Conservation (phyloP, 2,797 vertebrate genomes). For the Eupleurogrammus muticus region DNA sequence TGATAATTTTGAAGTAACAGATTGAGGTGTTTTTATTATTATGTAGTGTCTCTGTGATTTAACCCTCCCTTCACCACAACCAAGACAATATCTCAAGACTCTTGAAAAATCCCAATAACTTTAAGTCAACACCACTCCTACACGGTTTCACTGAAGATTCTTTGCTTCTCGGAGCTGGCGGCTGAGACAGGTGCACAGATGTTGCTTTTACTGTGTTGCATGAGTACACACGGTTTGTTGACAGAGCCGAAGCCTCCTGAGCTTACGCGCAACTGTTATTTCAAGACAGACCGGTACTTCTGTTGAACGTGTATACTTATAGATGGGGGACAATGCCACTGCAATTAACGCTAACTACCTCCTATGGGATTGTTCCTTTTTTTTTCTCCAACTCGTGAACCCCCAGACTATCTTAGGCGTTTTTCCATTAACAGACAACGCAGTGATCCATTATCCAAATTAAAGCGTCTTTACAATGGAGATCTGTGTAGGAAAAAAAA, state of each 20-base stretch:
- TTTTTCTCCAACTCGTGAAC: conserved; percentile 20
- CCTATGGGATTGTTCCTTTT: conserved; percentile 20
- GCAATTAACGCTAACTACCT: conserved; percentile 41
- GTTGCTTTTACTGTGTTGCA: conserved; percentile 6
- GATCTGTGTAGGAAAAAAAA: conserved; percentile 16
- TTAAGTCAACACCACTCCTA: conserved; percentile 2
- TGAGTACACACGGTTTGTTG: conserved; percentile 9
- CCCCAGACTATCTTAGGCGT: not conserved
- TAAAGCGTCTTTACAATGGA: conserved; percentile 11
- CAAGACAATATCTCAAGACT: no score
- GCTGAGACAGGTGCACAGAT: conserved; percentile 18
- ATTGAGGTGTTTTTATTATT: not conserved
- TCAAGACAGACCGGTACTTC: conserved; percentile 7
- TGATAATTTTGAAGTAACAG: not conserved
- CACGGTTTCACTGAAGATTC: not conserved
- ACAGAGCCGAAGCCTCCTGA: not conserved
- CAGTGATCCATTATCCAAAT: conserved; percentile 23
- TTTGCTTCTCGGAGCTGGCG: conserved; percentile 7
- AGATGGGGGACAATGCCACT: conserved; percentile 38
- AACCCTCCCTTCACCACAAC: no score
- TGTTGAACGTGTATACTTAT: conserved; percentile 24
- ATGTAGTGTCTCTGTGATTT: not conserved
- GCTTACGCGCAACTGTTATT: conserved; percentile 14
- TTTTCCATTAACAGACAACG: conserved; percentile 29
- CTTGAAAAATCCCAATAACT: conserved; percentile 10